These are phyloP conservation scores for Eunapius fragilis DNA, from an alignment of 37 sponge, comb jelly and placozoan genomes.

Conservation along the genomic window DNA sequence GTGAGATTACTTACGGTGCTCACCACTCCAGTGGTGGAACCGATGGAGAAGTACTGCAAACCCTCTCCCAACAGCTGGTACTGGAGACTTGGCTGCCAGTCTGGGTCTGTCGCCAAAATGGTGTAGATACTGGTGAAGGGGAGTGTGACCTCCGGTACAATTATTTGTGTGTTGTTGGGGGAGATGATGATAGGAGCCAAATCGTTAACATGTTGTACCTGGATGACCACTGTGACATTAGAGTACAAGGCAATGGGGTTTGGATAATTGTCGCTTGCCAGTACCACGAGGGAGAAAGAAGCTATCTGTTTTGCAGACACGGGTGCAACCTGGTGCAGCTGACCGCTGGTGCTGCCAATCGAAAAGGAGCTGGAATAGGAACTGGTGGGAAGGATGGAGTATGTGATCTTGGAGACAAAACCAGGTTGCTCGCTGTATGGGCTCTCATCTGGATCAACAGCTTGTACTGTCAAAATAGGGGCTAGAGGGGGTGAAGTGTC, in stretches of 20 bases:
- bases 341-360: slow-evolving; percentile 40
- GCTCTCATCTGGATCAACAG: slow-evolving; percentile 67
- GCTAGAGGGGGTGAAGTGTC: slow-evolving; percentile 12
- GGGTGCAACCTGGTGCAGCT: slow-evolving; percentile 13
- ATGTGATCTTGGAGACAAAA: slow-evolving; percentile 40
- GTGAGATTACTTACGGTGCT: slow-evolving; percentile 17
- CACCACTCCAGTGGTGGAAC: slow-evolving; percentile 40
- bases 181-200: slow-evolving; percentile 54
- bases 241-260: slow-evolving; percentile 2
- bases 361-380: slow-evolving; percentile 14
- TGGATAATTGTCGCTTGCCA: slow-evolving; percentile 42
- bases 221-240: slow-evolving; percentile 16
- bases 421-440: slow-evolving; percentile 16
- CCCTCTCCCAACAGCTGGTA: not conserved
- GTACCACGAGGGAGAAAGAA: slow-evolving; percentile 18
- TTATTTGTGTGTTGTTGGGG: not conserved
- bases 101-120: slow-evolving; percentile 35
- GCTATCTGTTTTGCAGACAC: slow-evolving; percentile 42
- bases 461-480: slow-evolving; percentile 32
- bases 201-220: slow-evolving; percentile 77
- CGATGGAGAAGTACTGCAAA: slow-evolving; percentile 22
- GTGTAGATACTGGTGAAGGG: not conserved
- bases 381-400: slow-evolving; percentile 1
- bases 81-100: slow-evolving; percentile 3
- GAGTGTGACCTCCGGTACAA: slow-evolving; percentile 26